These are phyloP conservation scores for Sebastiscus albofasciatus DNA, from an alignment of 2,797 vertebrate genomes.

Conservation along the genomic window DNA sequence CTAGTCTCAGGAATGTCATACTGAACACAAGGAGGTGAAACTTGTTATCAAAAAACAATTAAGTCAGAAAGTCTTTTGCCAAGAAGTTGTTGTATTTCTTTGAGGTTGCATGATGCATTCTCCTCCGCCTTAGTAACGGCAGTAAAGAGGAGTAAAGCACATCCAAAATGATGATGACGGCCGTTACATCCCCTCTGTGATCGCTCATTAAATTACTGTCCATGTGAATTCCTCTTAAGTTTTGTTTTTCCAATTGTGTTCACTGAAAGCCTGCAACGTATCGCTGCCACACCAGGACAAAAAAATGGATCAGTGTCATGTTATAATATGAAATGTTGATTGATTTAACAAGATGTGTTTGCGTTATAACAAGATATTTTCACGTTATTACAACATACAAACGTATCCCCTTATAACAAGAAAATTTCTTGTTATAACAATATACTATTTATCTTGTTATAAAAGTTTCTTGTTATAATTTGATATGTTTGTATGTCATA, in stretches of 20 bases:
- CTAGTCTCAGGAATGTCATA: slow-evolving; percentile 28
- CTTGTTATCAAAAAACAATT: not conserved
- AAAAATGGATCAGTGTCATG: no score
- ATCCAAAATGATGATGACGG: slow-evolving; percentile 17
- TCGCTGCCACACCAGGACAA: no score
- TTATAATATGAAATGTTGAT: no score
- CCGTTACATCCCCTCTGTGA: not conserved
- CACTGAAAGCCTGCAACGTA: not conserved
- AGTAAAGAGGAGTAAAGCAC: slow-evolving; percentile 19
- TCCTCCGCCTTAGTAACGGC: not conserved
- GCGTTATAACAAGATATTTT: no score
- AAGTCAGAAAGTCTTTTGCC: not conserved
- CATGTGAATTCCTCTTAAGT: not conserved
- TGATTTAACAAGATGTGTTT: no score
- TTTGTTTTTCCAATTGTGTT: not conserved
- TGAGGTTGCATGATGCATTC: not conserved
- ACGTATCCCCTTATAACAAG: no score
- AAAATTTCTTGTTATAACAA: no score
- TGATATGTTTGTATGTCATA: no score
- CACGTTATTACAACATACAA: no score
- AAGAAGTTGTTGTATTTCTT: slow-evolving; percentile 4
- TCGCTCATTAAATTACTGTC: slow-evolving; percentile 6
- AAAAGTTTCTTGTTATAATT: no score
- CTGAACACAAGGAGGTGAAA: slow-evolving; percentile 21
- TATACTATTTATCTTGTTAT: no score